These are phyloP conservation scores for Scaptomyza flava DNA, from an alignment of 2,888 invertebrate genomes.

Conservation along the genomic window DNA sequence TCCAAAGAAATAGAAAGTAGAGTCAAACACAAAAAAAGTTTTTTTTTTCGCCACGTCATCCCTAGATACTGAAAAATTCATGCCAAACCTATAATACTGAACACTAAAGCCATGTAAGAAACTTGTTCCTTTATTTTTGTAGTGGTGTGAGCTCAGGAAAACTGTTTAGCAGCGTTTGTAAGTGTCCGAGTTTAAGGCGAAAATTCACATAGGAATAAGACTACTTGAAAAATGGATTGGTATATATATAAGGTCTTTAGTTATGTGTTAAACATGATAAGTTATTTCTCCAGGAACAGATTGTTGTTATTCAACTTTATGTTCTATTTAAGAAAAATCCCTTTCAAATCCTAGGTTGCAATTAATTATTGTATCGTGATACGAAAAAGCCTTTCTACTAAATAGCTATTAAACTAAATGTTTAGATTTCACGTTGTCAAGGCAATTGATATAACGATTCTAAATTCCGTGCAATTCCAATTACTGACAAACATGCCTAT, in stretches of 20 bases:
- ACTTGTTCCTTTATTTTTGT: background rate
- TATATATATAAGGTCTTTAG: background rate
- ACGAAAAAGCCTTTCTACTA: too few species aligned
- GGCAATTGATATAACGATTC: background rate
- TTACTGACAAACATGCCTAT: background rate
- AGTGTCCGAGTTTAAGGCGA: background rate
- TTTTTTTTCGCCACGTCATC: constrained; percentile 4
- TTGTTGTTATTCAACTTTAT: background rate
- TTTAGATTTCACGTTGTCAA: background rate
- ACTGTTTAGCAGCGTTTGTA: background rate
- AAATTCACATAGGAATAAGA: background rate
- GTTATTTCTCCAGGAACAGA: background rate
- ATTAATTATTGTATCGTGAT: too few species aligned
- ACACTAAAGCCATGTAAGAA: background rate
- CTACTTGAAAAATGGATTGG: background rate
- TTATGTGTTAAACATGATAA: too few species aligned
- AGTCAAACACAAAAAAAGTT: background rate
- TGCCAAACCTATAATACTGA: background rate
- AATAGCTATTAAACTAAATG: background rate
- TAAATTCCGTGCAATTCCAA: background rate
- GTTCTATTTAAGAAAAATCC: too few species aligned
- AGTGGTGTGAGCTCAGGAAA: background rate
- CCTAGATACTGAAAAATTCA: constrained; percentile 3
- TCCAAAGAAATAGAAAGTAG: background rate
- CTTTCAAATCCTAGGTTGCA: too few species aligned